Percentiles rank a stretch among this genome's conserved stretches.
phyloP scores from a whole-genome alignment of 2,113 vertebrate species.

The Siniperca chuatsi region DNA sequence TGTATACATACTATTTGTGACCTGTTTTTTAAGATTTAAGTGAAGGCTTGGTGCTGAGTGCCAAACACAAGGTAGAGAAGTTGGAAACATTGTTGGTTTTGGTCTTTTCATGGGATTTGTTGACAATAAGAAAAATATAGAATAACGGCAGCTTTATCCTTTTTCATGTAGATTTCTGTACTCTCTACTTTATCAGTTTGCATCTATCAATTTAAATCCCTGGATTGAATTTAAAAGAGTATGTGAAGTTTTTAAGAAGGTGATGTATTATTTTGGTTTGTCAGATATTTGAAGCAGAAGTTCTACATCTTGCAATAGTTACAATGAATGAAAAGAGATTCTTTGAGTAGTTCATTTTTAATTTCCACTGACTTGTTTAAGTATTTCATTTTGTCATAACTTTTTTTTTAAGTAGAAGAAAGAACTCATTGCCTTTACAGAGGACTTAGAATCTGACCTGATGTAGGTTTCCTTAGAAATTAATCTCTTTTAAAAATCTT shows the following conservation, averaged over 20 bases:
- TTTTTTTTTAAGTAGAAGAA: background rate
- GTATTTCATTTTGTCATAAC: no score
- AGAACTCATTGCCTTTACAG: background rate
- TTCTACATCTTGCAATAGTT: background rate
- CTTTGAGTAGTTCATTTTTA: background rate
- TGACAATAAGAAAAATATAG: background rate
- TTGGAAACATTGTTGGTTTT: background rate
- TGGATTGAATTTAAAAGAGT: no score
- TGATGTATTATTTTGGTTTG: background rate
- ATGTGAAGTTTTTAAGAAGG: no score
- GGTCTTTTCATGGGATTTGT: background rate
- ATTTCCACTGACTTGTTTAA: background rate
- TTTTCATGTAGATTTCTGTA: background rate
- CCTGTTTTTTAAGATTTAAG: no score
- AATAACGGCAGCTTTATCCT: background rate
- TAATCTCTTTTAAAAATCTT: background rate
- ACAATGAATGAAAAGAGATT: background rate
- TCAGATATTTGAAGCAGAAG: no score
- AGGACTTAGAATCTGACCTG: background rate
- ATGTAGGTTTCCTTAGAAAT: background rate
- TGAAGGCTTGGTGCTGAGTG: no score
- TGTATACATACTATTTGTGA: no score
- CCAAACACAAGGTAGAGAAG: background rate
- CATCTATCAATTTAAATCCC: background rate
- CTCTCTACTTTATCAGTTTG: background rate